Percentiles rank a stretch among this genome's conserved stretches.
Conservation (phyloP, 30 jellyfish, hydroid and myxozoan species). For the Hydractinia echinata region DNA sequence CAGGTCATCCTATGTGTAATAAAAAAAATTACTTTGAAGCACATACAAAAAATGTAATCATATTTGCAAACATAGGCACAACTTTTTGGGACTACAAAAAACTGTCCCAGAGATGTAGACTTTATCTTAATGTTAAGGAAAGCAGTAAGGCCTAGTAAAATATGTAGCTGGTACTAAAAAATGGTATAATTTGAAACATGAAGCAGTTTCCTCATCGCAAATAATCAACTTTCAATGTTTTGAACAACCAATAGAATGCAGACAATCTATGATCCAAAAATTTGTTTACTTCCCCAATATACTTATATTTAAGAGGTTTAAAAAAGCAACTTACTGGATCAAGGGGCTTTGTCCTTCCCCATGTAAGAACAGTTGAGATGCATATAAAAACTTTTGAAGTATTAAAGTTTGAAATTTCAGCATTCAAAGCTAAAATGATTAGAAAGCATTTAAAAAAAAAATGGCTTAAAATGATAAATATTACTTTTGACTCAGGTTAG, state of each 20-base stretch:
- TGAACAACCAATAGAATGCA: too few species aligned
- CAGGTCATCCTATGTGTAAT: constrained; percentile 76
- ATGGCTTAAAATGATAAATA: not conserved
- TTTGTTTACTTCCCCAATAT: not conserved
- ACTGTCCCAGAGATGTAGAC: too few species aligned
- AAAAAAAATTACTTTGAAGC: not conserved
- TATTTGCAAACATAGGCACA: too few species aligned
- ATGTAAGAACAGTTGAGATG: constrained; percentile 76
- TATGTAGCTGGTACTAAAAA: too few species aligned
- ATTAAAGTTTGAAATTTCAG: constrained; percentile 58
- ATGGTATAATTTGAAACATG: too few species aligned
- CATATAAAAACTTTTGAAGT: constrained; percentile 67
- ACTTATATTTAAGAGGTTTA: not conserved
- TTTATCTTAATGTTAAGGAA: too few species aligned
- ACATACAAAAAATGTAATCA: too few species aligned
- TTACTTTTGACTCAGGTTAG: not conserved
- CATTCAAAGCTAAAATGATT: constrained; percentile 59
- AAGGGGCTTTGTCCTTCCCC: constrained; percentile 89
- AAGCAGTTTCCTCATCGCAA: too few species aligned
- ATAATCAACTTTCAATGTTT: too few species aligned
- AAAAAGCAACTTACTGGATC: constrained; percentile 60
- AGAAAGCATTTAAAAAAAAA: not conserved
- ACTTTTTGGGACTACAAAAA: too few species aligned
- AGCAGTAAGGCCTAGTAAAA: too few species aligned
- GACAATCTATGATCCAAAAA: too few species aligned